phyloP scores from a whole-genome alignment of 2,113 vertebrate species.

The Pipa parva region DNA sequence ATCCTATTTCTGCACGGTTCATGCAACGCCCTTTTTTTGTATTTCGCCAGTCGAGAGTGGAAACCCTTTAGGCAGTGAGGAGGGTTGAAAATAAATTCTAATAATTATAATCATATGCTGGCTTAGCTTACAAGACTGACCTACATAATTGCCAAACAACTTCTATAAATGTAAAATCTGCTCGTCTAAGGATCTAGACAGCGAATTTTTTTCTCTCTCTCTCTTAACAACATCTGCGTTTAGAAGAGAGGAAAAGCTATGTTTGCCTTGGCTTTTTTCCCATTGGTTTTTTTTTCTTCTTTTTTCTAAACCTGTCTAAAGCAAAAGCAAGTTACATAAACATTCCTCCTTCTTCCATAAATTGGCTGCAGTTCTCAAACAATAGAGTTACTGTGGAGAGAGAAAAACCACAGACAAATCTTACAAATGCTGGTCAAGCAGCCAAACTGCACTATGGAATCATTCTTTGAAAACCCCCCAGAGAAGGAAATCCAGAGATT shows the following conservation, averaged over 20 bases:
- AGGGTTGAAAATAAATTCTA: slow-evolving; percentile 23
- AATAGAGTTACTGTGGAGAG: slow-evolving; percentile 77
- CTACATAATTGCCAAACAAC: slow-evolving; percentile 62
- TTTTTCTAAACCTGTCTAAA: slow-evolving; percentile 59
- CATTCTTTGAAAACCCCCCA: slow-evolving; percentile 76
- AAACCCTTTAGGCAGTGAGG: slow-evolving; percentile 15
- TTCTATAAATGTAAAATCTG: slow-evolving; percentile 64
- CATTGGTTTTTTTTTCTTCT: slow-evolving; percentile 46
- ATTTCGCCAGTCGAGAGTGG: not conserved
- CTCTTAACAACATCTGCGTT: slow-evolving; percentile 69
- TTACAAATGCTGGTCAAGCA: slow-evolving; percentile 61
- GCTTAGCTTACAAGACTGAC: slow-evolving; percentile 58
- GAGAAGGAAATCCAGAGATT: slow-evolving; percentile 74
- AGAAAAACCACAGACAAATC: slow-evolving; percentile 70
- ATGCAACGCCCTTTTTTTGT: not conserved
- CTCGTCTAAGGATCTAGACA: slow-evolving; percentile 52
- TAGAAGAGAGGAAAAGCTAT: slow-evolving; percentile 76
- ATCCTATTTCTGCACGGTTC: too few relatives aligned
- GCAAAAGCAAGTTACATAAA: slow-evolving; percentile 76
- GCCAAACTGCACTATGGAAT: slow-evolving; percentile 68
- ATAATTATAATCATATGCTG: slow-evolving; percentile 46
- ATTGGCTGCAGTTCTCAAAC: slow-evolving; percentile 71
- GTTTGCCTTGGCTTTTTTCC: slow-evolving; percentile 73
- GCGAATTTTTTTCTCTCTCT: slow-evolving; percentile 55
- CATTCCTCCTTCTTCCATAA: slow-evolving; percentile 75